These are phyloP conservation scores for Galagoides demidoff DNA, from an alignment of 2,797 vertebrate genomes.

Conservation along the genomic window DNA sequence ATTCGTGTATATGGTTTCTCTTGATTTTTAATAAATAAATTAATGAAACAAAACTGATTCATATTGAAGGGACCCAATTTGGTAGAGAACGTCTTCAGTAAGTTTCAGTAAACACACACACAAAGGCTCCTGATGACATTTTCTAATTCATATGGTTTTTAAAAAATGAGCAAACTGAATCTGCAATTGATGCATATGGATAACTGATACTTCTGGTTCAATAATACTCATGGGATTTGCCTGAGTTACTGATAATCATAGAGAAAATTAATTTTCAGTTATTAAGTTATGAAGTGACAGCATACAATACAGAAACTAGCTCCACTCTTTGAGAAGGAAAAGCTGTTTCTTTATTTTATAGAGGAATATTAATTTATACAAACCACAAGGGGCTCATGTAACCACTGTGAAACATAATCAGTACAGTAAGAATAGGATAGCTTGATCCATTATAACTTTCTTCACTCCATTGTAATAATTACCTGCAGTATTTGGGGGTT, in stretches of 20 bases:
- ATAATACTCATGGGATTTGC: background rate
- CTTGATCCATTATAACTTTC: background rate
- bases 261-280: conserved; percentile 20
- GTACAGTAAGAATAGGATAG: conserved; percentile 22
- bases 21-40: background rate
- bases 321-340: background rate
- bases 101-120: background rate
- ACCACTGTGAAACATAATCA: conserved; percentile 40
- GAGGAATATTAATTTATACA: conserved; percentile 44
- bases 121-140: background rate
- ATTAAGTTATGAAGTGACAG: conserved; percentile 26
- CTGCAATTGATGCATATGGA: background rate
- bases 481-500: background rate
- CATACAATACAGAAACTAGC: background rate
- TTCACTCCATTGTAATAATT: conserved; percentile 31
- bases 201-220: background rate
- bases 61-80: background rate
- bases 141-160: background rate
- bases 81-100: background rate
- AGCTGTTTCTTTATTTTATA: background rate
- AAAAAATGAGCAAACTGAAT: background rate
- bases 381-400: background rate
- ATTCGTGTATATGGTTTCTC: background rate
- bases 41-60: background rate
- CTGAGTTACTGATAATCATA: conserved; percentile 12